These are phyloP conservation scores for Drosophila azteca DNA, from an alignment of 1,140 invertebrate genomes.

Conservation along the genomic window DNA sequence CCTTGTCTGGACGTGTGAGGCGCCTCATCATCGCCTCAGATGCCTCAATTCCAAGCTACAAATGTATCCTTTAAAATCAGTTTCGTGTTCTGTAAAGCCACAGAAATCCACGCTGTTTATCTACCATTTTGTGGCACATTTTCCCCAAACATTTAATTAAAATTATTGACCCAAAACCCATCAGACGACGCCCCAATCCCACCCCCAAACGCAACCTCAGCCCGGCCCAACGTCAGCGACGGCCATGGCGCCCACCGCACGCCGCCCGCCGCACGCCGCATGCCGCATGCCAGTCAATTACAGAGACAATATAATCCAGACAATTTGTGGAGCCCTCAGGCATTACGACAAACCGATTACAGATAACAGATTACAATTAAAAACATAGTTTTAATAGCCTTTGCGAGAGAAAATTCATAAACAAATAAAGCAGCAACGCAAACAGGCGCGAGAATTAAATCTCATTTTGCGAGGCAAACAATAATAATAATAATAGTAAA, in stretches of 20 bases:
- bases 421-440: slow-evolving; percentile 14
- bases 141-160: too few species aligned
- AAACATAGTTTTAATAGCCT: slow-evolving; percentile 62
- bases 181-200: too few species aligned
- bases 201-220: too few species aligned
- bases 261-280: too few species aligned
- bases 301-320: slow-evolving; percentile 23
- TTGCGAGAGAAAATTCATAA: slow-evolving; percentile 27
- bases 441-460: slow-evolving; percentile 13
- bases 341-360: slow-evolving; percentile 13
- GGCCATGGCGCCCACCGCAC: background rate
- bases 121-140: too few species aligned
- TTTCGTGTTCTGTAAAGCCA: too few species aligned
- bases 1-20: too few species aligned
- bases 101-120: too few species aligned
- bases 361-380: slow-evolving; percentile 61
- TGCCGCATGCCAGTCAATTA: slow-evolving; percentile 25
- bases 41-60: too few species aligned
- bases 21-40: too few species aligned
- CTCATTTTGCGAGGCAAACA: slow-evolving; percentile 20
- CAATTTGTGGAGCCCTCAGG: slow-evolving; percentile 21
- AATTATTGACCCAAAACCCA: too few species aligned
- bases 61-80: too few species aligned
- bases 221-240: background rate
- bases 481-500: slow-evolving; percentile 21